A percentile compares a stretch with the other conserved stretches of the same genome.
phyloP scores from a whole-genome alignment of 2,888 invertebrate genomes.

The Tiliacea citrago region DNA sequence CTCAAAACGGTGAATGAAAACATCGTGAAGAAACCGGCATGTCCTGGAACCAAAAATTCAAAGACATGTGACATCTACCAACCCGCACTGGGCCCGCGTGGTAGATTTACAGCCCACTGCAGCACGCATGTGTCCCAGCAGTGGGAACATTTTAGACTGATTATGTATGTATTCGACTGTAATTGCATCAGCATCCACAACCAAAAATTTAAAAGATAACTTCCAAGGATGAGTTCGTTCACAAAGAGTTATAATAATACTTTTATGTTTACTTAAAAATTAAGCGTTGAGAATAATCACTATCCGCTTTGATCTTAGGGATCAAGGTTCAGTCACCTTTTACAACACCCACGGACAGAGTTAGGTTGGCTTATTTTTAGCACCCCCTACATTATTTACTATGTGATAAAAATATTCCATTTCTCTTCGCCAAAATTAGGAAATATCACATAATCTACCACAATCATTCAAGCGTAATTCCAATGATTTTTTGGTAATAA shows the following conservation, averaged over 20 bases:
- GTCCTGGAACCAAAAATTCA: no score
- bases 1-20: no score
- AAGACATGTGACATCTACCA: no score
- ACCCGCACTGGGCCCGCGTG: no score
- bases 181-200: no score
- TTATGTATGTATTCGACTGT: neutral
- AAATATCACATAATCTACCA: conserved; percentile 39
- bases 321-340: neutral
- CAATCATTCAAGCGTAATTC: conserved; percentile 52
- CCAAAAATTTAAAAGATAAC: no score
- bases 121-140: no score
- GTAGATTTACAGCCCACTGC: no score
- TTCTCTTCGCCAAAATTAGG: conserved; percentile 23
- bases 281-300: neutral
- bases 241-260: neutral
- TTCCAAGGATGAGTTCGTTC: neutral
- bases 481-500: conserved; percentile 60
- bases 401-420: conserved; percentile 17
- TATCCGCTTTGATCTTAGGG: neutral
- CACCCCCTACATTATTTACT: conserved; percentile 8
- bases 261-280: neutral
- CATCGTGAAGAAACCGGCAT: no score
- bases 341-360: neutral
- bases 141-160: no score
- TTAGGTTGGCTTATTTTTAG: neutral